A percentile compares a stretch with the other conserved stretches of the same genome.
Conservation (phyloP, 2,797 vertebrate genomes). For the Mastacembelus armatus region DNA sequence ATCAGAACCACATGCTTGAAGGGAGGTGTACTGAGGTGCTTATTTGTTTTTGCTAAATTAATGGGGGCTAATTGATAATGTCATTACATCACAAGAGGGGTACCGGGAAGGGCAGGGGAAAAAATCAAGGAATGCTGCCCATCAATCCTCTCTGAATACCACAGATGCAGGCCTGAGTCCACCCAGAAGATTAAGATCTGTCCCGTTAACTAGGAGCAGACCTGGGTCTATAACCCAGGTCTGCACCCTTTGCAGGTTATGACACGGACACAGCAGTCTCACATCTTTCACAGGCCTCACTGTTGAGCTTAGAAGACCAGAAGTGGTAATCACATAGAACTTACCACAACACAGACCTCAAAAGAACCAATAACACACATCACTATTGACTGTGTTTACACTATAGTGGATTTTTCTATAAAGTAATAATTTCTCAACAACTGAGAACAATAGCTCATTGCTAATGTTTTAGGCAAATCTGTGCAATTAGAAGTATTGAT, state of each 20-base stretch:
- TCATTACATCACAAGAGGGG: constrained; percentile 83
- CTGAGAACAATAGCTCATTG: not conserved
- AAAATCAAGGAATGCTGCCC: constrained; percentile 80
- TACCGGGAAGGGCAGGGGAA: constrained; percentile 68
- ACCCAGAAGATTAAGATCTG: constrained; percentile 78
- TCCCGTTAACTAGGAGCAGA: constrained; percentile 81
- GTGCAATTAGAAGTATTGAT: too few relatives aligned
- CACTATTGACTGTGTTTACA: not conserved
- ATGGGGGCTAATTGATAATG: constrained; percentile 89
- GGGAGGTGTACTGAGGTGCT: constrained; percentile 76
- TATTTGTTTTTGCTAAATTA: constrained; percentile 90
- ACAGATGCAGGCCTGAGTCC: constrained; percentile 69
- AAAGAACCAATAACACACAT: not conserved
- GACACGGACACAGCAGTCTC: constrained; percentile 31
- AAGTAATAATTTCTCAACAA: not conserved
- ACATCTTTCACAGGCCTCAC: constrained; percentile 35
- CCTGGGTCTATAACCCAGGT: constrained; percentile 43
- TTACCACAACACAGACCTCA: constrained; percentile 13
- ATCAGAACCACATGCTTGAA: constrained; percentile 86
- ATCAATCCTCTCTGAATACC: constrained; percentile 82
- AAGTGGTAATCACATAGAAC: constrained; percentile 21
- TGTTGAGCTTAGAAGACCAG: constrained; percentile 22
- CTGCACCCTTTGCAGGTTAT: constrained; percentile 44
- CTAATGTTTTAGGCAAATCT: not conserved
- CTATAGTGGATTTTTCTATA: not conserved